Conservation (phyloP, 2,888 invertebrate species). For the Netelia inedita region DNA sequence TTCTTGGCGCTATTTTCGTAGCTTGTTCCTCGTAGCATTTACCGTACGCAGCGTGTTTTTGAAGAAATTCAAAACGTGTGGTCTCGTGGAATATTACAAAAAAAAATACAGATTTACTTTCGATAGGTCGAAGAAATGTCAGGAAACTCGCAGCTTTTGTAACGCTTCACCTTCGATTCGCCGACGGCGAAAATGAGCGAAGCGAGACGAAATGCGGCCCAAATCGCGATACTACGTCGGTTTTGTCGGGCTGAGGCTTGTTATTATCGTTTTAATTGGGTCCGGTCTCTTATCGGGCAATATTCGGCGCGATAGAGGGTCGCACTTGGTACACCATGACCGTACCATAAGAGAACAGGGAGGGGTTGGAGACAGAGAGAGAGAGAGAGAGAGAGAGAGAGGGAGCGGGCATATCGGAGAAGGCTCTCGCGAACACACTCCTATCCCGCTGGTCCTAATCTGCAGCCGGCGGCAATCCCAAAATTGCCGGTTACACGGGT, state of each 20-base stretch:
- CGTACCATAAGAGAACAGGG: conserved; percentile 34
- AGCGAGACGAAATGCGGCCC: conserved; percentile 58
- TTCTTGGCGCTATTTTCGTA: conserved; percentile 51
- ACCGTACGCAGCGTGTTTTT: conserved; percentile 38
- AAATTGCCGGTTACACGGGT: conserved; percentile 79
- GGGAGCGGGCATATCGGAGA: conserved; percentile 36
- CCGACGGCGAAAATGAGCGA: conserved; percentile 62
- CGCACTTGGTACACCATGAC: conserved; percentile 75
- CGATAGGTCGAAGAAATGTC: conserved; percentile 7
- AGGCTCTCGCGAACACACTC: conserved; percentile 49
- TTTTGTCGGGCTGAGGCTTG: conserved; percentile 75
- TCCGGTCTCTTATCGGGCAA: conserved; percentile 83
- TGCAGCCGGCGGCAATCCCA: conserved; percentile 81
- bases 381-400: conserved; percentile 47
- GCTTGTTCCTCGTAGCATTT: neutral
- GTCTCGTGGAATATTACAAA: conserved; percentile 16
- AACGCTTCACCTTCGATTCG: conserved; percentile 58
- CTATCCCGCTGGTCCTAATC: conserved; percentile 78
- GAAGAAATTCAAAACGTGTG: neutral
- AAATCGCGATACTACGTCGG: conserved; percentile 70
- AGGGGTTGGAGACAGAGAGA: conserved; percentile 12
- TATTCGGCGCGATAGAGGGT: conserved; percentile 77
- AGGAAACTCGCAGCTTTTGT: conserved; percentile 25
- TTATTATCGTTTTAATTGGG: conserved; percentile 84
- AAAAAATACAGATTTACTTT: neutral